Evolutionary conservation across 2,888 invertebrate species (phyloP), one percentile per base, ranked within the genome.

Genomic region (Celastrina argiolus): DNA sequence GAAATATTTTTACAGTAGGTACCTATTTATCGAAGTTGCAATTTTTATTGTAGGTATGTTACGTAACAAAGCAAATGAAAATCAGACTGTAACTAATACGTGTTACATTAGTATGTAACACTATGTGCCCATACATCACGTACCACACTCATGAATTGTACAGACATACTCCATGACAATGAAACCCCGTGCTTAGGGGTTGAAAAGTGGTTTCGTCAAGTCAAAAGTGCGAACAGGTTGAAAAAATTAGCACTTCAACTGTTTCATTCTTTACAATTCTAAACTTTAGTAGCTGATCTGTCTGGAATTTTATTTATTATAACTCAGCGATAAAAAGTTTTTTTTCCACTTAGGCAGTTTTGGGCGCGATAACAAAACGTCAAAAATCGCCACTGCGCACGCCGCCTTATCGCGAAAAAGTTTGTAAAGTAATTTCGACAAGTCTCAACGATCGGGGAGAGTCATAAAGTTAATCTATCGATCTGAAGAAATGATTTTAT

Each of bases 401-500:
- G 39, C 18, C 12, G 36, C 39, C 36, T 39, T 39, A 61, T 61
- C 31, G 28, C 58, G 22, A 18, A 22, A 56, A 61, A 39, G 14
- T 22, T 61, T 16, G 31, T 34, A 12, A 28, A 61, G 22, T 18
- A 12, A 36, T 36, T 34, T 31, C 18, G 18, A 14, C 18, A 22
- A 16, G 39, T 39, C 39, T 61, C 22, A 14, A 22, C 61, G 61
- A 61, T 61, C 61, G 22, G 22, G 22, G 58, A 12, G 31, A 59
- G 58, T 65, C 65, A 41, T 63, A 65, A 67, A 67, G 56, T 67
- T 61, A 65, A 67, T 61, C 39, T 56, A 51, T 58, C 41, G 31
- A 56, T 36, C 65, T 70, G 68, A 70, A 73, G 69, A 70, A 67
- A 69, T 66, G 64, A 72, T 71, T 73, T 73, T 71, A 69, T 70